phyloP scores from a whole-genome alignment of 2,113 vertebrate genomes.

The Alligator sinensis region DNA sequence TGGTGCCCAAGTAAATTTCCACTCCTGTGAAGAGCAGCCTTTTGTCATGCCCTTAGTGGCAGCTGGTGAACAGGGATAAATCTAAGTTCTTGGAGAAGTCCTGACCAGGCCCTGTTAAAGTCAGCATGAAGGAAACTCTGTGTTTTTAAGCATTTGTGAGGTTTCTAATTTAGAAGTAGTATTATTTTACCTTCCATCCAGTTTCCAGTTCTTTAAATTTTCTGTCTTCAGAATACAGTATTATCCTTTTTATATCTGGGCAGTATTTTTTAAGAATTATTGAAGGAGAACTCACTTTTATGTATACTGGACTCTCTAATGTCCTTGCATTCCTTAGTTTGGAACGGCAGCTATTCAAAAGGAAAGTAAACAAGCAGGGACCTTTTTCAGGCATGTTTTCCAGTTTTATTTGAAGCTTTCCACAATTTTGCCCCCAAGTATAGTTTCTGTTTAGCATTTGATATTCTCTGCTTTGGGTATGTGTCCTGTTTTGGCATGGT shows the following conservation, averaged over 20 bases:
- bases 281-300: not conserved
- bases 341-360: conserved; percentile 9
- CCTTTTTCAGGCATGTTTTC: not conserved
- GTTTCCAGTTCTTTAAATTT: not conserved
- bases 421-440: not conserved
- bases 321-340: not conserved
- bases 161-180: not conserved
- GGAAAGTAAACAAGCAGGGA: not conserved
- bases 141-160: not conserved
- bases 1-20: conserved; percentile 57
- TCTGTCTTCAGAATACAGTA: not conserved
- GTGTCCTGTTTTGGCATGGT: not conserved
- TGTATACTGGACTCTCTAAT: not conserved
- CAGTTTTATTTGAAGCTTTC: not conserved
- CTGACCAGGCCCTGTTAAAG: not conserved
- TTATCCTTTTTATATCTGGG: not conserved
- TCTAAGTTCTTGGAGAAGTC: conserved; percentile 1
- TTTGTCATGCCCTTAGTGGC: not conserved
- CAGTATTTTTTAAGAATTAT: not conserved
- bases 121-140: not conserved
- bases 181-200: not conserved
- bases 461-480: not conserved
- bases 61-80: not conserved
- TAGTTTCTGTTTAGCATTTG: not conserved
- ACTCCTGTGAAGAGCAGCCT: conserved; percentile 15